Percentiles rank a stretch among this genome's conserved stretches.
Evolutionary conservation across 2,797 vertebrate species (phyloP).

Genomic region (Aphelocoma californica): DNA sequence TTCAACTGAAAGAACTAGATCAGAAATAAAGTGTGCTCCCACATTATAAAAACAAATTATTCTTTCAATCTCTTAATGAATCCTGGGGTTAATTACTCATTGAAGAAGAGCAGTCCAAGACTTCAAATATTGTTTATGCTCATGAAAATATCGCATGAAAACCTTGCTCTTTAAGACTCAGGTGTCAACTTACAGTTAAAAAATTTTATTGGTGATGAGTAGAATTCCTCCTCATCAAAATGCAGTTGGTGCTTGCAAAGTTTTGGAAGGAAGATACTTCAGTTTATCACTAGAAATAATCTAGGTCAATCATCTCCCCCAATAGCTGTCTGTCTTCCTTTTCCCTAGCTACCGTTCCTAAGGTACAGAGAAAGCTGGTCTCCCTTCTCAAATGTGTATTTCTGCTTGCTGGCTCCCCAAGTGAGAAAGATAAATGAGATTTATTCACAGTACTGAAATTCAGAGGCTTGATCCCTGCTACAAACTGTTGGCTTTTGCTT

Average conservation of each 20-base stretch:
- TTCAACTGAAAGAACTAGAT: background rate
- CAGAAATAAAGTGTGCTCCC: background rate
- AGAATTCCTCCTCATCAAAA: background rate
- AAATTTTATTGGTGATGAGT: background rate
- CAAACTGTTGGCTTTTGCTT: background rate
- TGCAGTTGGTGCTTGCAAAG: background rate
- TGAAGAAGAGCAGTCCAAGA: background rate
- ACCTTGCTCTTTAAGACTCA: background rate
- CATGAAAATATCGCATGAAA: background rate
- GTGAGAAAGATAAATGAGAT: background rate
- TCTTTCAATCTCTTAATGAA: background rate
- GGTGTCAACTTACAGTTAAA: background rate
- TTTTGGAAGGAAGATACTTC: background rate
- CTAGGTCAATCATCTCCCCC: background rate
- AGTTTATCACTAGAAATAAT: conserved; percentile 22
- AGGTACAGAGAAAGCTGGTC: background rate
- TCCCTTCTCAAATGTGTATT: background rate
- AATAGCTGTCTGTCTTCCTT: background rate
- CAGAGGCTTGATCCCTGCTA: background rate
- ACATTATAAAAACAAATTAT: background rate
- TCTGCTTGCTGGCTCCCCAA: background rate
- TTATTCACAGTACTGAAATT: background rate
- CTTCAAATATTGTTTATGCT: background rate
- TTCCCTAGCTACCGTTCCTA: background rate
- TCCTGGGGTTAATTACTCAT: background rate